phyloP scores from a whole-genome alignment of 2,113 vertebrate species.

The Corythaixoides concolor region DNA sequence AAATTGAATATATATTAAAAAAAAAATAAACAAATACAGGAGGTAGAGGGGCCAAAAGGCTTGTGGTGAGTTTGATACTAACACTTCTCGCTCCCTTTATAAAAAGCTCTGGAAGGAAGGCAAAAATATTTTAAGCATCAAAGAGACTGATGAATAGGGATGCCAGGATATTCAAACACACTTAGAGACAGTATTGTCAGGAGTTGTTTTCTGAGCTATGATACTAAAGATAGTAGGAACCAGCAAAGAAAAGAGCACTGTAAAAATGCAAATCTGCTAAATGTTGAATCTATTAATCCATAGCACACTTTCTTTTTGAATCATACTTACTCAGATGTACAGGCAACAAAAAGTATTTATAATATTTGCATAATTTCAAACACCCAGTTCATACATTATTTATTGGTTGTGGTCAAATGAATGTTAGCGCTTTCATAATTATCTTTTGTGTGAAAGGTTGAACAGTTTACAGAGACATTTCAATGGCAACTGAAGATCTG shows the following conservation, averaged over 20 bases:
- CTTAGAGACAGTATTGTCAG: constrained; percentile 74
- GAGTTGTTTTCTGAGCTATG: constrained; percentile 71
- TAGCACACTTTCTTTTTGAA: constrained; percentile 73
- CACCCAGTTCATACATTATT: constrained; percentile 80
- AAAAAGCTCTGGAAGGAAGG: constrained; percentile 70
- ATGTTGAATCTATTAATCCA: constrained; percentile 76
- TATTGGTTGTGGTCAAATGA: constrained; percentile 80
- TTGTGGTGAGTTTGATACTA: constrained; percentile 45
- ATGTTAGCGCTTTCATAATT: constrained; percentile 74
- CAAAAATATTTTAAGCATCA: constrained; percentile 75
- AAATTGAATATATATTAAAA: constrained; percentile 41
- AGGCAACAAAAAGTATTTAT: constrained; percentile 76
- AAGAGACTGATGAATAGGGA: constrained; percentile 72
- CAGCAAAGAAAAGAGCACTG: constrained; percentile 71
- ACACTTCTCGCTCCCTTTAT: constrained; percentile 52
- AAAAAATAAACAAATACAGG: neutral
- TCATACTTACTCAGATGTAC: constrained; percentile 76
- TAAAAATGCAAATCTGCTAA: constrained; percentile 77
- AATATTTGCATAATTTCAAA: constrained; percentile 79
- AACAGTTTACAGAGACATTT: constrained; percentile 75
- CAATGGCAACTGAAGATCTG: constrained; percentile 72
- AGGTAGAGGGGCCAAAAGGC: neutral
- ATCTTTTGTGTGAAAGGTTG: constrained; percentile 77
- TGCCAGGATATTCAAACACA: constrained; percentile 74
- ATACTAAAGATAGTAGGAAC: constrained; percentile 74